These are phyloP conservation scores for Heliconius sara DNA, from an alignment of 2,888 invertebrate genomes.

Conservation along the genomic window DNA sequence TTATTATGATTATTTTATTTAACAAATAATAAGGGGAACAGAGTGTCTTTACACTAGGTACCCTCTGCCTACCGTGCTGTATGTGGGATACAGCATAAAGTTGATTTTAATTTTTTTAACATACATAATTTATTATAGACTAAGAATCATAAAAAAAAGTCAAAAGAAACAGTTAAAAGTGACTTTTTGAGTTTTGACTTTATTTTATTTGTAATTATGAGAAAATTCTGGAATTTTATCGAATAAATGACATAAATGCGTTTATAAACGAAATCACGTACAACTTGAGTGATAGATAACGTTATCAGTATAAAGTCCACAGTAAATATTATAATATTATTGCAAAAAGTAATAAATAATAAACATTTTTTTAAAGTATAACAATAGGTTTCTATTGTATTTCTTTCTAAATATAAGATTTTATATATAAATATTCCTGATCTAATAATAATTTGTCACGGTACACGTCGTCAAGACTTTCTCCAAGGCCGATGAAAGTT, in stretches of 20 bases:
- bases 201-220: neutral
- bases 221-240: neutral
- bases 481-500: slow-evolving; percentile 80
- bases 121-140: no score
- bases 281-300: slow-evolving; percentile 1
- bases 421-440: slow-evolving; percentile 23
- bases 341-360: slow-evolving; percentile 18
- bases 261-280: neutral
- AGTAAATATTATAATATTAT: slow-evolving; percentile 16
- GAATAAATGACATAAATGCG: neutral
- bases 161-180: neutral
- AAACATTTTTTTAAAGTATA: neutral
- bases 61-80: no score
- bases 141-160: neutral
- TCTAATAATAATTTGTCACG: slow-evolving; percentile 55
- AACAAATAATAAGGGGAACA: neutral
- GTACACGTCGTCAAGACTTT: slow-evolving; percentile 73
- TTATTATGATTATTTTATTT: neutral
- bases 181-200: neutral
- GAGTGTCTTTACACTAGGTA: no score
- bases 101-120: no score
- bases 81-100: no score
- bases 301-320: slow-evolving; percentile 17
- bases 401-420: neutral
- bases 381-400: neutral